A percentile compares a stretch with the other conserved stretches of the same genome.
Conservation (phyloP, 2,113 vertebrate genomes). For the Excalfactoria chinensis region DNA sequence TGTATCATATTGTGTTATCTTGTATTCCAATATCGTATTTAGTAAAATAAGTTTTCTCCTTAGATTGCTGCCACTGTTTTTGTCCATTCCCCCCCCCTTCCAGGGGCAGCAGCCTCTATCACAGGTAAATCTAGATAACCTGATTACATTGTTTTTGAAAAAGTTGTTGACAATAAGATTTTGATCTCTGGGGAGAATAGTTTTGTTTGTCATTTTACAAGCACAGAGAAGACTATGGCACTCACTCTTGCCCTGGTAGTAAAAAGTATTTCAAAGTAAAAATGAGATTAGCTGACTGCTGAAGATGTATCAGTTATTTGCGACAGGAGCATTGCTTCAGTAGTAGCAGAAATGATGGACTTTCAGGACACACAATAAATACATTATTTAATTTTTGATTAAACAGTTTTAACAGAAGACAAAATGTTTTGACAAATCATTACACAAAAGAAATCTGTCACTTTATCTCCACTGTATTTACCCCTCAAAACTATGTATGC, state of each 20-base stretch:
- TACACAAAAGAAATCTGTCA: neutral
- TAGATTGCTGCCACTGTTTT: no score
- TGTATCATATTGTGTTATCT: no score
- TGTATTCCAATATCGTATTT: no score
- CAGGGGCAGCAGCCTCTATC: no score
- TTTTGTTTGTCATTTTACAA: neutral
- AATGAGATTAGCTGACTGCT: neutral
- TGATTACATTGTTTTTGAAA: no score
- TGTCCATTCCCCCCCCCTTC: no score
- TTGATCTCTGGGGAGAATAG: neutral
- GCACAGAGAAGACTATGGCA: neutral
- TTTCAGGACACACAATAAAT: neutral
- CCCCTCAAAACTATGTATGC: neutral
- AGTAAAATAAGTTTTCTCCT: no score
- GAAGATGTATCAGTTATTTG: neutral
- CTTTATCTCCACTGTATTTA: rapidly evolving
- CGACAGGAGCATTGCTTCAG: neutral
- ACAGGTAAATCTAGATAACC: no score
- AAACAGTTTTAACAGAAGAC: neutral
- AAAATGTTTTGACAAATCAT: neutral
- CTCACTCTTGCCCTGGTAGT: neutral
- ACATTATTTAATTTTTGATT: neutral
- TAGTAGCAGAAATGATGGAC: neutral
- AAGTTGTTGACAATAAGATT: neutral
- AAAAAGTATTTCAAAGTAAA: neutral